These are phyloP conservation scores for Collichthys lucidus DNA, from an alignment of 2,113 vertebrate species.

Conservation along the genomic window DNA sequence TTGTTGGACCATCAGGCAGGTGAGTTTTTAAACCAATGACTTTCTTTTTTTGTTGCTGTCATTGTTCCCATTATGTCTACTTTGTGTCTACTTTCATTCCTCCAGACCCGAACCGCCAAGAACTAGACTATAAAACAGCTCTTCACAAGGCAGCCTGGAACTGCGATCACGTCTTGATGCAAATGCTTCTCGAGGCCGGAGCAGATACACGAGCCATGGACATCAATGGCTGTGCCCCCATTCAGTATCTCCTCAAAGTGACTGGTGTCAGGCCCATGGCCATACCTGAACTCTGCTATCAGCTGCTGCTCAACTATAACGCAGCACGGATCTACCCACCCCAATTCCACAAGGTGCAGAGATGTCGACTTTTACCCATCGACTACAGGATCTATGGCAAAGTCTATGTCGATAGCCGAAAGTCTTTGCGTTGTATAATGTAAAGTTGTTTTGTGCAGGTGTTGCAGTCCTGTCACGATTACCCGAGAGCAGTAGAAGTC, in stretches of 20 bases:
- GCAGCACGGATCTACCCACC: constrained; percentile 91
- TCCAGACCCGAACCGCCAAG: constrained; percentile 86
- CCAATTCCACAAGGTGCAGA: constrained; percentile 95
- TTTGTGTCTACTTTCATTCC: neutral
- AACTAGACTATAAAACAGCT: constrained; percentile 91
- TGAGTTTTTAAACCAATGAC: constrained; percentile 3
- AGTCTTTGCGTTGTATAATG: neutral
- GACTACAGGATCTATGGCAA: neutral
- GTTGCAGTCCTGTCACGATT: constrained; percentile 89
- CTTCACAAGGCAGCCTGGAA: constrained; percentile 98
- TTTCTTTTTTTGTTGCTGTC: neutral
- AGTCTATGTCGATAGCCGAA: neutral
- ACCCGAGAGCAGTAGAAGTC: constrained; percentile 89
- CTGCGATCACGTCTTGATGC: constrained; percentile 91
- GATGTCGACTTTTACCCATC: neutral
- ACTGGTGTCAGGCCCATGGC: constrained; percentile 87
- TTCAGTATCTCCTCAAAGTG: constrained; percentile 95
- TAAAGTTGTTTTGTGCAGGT: constrained; percentile 82
- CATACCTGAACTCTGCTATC: constrained; percentile 90
- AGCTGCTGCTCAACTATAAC: constrained; percentile 93
- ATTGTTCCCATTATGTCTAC: too few relatives aligned
- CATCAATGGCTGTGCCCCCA: constrained; percentile 91
- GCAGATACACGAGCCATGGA: constrained; percentile 91
- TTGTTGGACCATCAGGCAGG: constrained; percentile 89
- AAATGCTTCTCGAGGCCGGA: constrained; percentile 93